Conservation (phyloP, 2,888 invertebrate genomes). For the Drosophila percnosoma region DNA sequence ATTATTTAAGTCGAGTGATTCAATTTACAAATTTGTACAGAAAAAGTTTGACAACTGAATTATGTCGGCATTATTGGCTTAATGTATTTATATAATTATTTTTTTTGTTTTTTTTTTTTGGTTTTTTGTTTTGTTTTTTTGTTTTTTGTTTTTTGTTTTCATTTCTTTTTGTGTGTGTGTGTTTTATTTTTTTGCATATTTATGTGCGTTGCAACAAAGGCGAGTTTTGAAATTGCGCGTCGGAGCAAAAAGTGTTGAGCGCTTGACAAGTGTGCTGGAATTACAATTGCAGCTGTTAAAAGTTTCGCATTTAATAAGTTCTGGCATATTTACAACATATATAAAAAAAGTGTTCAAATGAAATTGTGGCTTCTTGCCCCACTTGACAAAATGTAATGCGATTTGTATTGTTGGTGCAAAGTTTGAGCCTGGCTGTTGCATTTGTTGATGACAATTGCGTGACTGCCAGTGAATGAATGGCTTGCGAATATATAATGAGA, state of each 20-base stretch:
- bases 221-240: neutral
- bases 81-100: constrained; percentile 1
- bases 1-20: constrained; percentile 48
- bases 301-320: constrained; percentile 13
- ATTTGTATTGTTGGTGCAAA: neutral
- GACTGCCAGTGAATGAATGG: neutral
- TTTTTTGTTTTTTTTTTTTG: neutral
- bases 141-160: no score
- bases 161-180: neutral
- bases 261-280: constrained; percentile 3
- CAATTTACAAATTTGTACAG: constrained; percentile 48
- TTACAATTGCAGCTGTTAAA: constrained; percentile 1
- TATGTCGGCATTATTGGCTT: constrained; percentile 14
- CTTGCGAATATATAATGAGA: neutral
- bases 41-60: constrained; percentile 13
- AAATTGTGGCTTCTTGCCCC: neutral
- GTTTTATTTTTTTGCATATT: neutral
- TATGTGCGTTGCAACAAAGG: neutral
- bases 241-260: neutral
- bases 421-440: neutral
- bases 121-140: no score
- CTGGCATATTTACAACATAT: neutral
- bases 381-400: neutral
- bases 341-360: neutral
- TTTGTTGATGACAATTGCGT: neutral